Percentiles rank a stretch among this genome's conserved stretches.
These are phyloP conservation scores for Phymatocera aterrima DNA, from an alignment of 2,888 invertebrate genomes.

Conservation along the genomic window DNA sequence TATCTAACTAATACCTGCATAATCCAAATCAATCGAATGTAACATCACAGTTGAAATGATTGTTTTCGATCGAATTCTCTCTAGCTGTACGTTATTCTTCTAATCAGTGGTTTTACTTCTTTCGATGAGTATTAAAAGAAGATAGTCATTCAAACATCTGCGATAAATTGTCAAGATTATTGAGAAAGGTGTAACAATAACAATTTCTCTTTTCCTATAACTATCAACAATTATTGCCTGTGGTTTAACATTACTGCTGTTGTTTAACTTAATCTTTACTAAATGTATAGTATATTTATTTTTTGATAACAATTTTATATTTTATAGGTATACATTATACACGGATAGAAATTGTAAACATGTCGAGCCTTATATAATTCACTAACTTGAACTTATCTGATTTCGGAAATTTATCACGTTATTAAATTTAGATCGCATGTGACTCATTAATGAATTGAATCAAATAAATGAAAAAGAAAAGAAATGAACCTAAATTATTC, in stretches of 20 bases:
- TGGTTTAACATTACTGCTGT: not conserved
- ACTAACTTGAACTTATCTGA: not conserved
- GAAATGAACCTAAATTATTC: too few species aligned
- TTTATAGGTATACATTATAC: too few species aligned
- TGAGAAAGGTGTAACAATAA: not conserved
- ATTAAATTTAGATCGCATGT: too few species aligned
- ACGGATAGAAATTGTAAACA: too few species aligned
- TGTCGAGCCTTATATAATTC: not conserved
- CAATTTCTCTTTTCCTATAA: slow-evolving; percentile 5
- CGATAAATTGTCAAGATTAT: not conserved
- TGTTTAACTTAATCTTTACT: not conserved
- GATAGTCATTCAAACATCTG: too few species aligned
- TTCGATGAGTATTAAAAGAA: too few species aligned
- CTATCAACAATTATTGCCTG: not conserved
- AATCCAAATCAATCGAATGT: not conserved
- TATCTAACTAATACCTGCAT: not conserved
- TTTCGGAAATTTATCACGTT: not conserved
- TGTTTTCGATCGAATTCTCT: not conserved
- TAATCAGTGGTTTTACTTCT: too few species aligned
- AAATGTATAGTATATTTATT: slow-evolving; percentile 40
- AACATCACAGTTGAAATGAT: not conserved
- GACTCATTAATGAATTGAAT: not conserved
- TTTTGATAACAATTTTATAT: slow-evolving; percentile 40
- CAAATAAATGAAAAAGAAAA: not conserved
- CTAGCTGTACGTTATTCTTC: not conserved